Evolutionary conservation across 2,888 invertebrate genomes (phyloP).

Genomic region (Ptychoptera contaminata): DNA sequence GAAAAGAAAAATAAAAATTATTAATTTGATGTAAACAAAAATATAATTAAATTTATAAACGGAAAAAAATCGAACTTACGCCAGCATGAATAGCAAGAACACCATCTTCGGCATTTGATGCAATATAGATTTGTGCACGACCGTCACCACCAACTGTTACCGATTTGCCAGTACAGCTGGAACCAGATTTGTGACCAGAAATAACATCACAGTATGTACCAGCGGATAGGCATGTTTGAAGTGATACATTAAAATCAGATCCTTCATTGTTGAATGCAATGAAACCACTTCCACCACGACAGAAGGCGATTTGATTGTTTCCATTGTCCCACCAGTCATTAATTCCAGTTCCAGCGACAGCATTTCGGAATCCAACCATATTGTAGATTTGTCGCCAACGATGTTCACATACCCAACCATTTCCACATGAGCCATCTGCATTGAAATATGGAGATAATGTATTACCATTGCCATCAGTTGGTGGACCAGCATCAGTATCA

Average conservation of each 20-base stretch:
- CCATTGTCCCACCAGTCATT: constrained; percentile 60
- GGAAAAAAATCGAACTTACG: background rate
- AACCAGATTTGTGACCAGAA: constrained; percentile 31
- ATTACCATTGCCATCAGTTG: constrained; percentile 32
- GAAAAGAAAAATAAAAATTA: too few relatives aligned
- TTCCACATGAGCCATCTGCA: constrained; percentile 41
- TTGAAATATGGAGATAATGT: constrained; percentile 39
- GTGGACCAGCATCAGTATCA: constrained; percentile 33
- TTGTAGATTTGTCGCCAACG: constrained; percentile 58
- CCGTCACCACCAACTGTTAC: constrained; percentile 5
- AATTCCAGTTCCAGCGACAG: constrained; percentile 36
- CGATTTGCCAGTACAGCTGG: constrained; percentile 35
- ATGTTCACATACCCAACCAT: constrained; percentile 65
- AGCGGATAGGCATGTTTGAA: constrained; percentile 36
- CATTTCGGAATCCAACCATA: constrained; percentile 57
- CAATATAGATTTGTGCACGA: constrained; percentile 2
- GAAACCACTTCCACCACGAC: constrained; percentile 53
- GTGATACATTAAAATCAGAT: constrained; percentile 37
- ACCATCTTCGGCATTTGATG: constrained; percentile 1
- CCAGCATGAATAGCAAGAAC: constrained; percentile 8
- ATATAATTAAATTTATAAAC: too few relatives aligned
- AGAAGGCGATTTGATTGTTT: constrained; percentile 63
- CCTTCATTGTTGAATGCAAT: constrained; percentile 53
- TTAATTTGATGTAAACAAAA: too few relatives aligned
- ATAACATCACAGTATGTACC: constrained; percentile 57